Base-by-base conservation (phyloP, 2,888 invertebrate genomes). In the Disparrhopalites patrizii region DNA sequence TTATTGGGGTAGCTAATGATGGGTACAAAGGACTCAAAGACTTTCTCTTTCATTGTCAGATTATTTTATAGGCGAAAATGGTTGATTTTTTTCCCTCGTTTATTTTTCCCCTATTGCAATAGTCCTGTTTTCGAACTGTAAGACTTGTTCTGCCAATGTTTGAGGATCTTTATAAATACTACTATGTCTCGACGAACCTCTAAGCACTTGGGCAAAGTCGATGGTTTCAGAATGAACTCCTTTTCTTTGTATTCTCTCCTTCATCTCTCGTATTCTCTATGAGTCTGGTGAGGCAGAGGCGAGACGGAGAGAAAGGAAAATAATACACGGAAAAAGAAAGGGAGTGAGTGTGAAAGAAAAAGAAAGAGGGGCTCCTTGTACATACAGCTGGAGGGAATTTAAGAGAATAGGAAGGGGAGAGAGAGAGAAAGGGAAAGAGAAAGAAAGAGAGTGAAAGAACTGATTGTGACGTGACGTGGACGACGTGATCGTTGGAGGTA, bases 391-490 rank as follows among this genome's bases (percentile, higher is more conserved):
- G 2, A 47, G 47, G 47, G 47, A 47, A 47, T 47, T 25, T 23
- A 47, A 23, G 10, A 36, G n/a, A n/a, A n/a, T n/a, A n/a, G n/a
- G n/a, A n/a, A n/a, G n/a, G 20, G 23, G 47, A 47, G 47, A 47
- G 40, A 47, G 47, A 40, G 40, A 57, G 40, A 27, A 25, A 52
- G 52, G 25, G 2, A 52, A 23, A 52, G 52, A 27, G 10, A 25
- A 23, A 27, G 7, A n/a, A 28, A 27, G 33, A 55, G 28, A 57
- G 36, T 28, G 28, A 54, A 31, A 36, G 55, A 33, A 15, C 55
- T 27, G 57, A 57, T 57, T 60, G 60, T 60, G 47, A 47, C 30
- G 43, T 43, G 60, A 60, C 40, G 60, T 60, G 47, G 28, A 40
- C 60, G 20, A 60, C 60, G 60, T 60, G 60, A 60, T 40, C 47